phyloP scores from a whole-genome alignment of 2,113 vertebrate species.

The Neoarius graeffei region DNA sequence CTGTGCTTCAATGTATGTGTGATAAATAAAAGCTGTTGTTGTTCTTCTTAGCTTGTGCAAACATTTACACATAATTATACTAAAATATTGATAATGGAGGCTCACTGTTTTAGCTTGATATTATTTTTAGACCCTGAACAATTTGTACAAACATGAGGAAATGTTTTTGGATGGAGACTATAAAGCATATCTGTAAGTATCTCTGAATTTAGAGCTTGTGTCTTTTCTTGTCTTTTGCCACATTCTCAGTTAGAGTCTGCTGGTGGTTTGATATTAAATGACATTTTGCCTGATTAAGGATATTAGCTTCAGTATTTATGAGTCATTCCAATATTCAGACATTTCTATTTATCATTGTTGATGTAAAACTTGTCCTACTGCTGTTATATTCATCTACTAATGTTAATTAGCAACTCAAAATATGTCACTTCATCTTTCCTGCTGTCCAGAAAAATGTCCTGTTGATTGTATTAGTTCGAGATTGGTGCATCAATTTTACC shows the following conservation, averaged over 20 bases:
- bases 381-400: not conserved
- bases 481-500: too few species aligned
- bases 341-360: slow-evolving; percentile 2
- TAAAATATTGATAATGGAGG: not conserved
- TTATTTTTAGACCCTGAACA: not conserved
- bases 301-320: not conserved
- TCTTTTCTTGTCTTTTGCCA: not conserved
- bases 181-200: not conserved
- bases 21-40: too few species aligned
- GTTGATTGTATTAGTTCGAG: too few species aligned
- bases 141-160: not conserved
- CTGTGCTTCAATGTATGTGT: too few species aligned
- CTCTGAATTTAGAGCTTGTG: not conserved
- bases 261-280: not conserved
- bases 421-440: too few species aligned
- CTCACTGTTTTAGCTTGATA: not conserved
- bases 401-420: too few species aligned
- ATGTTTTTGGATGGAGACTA: too few species aligned
- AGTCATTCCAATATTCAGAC: slow-evolving; percentile 5
- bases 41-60: too few species aligned
- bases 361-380: not conserved
- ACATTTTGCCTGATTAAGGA: not conserved
- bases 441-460: too few species aligned
- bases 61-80: not conserved
- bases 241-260: not conserved